Conservation (phyloP, 1,140 invertebrate species). For the Chymomyza costata region DNA sequence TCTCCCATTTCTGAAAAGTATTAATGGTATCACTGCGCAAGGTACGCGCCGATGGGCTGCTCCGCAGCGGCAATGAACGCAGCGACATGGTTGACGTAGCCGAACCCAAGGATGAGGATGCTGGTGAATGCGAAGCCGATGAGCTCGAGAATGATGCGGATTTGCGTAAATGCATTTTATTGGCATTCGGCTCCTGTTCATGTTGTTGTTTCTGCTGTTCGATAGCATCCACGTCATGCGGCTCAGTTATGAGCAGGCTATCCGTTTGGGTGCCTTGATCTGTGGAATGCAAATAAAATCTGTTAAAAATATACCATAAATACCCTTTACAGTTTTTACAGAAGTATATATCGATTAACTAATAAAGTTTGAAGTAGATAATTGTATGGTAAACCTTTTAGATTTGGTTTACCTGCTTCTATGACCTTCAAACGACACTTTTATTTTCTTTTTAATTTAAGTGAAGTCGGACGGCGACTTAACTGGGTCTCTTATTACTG, state of each 20-base stretch:
- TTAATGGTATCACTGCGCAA: conserved; percentile 63
- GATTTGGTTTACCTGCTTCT: too few species aligned
- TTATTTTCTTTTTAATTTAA: too few species aligned
- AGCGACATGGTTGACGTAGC: conserved; percentile 65
- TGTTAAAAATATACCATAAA: too few species aligned
- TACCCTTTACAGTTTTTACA: too few species aligned
- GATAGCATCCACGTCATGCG: conserved; percentile 14
- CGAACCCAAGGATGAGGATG: conserved; percentile 56
- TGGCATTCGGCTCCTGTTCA: conserved; percentile 7
- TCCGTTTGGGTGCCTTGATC: conserved; percentile 72
- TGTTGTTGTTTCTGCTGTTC: conserved; percentile 5
- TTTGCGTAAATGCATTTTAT: conserved; percentile 58
- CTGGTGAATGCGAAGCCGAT: conserved; percentile 43
- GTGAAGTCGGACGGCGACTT: too few species aligned
- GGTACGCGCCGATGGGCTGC: conserved; percentile 31
- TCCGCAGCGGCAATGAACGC: conserved; percentile 50
- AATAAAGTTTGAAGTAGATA: too few species aligned
- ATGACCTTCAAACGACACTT: too few species aligned
- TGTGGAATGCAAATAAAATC: conserved; percentile 19
- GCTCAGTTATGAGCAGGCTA: conserved; percentile 59
- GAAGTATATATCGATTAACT: too few species aligned
- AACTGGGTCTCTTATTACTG: too few species aligned
- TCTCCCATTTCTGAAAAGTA: conserved; percentile 73
- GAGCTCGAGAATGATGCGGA: conserved; percentile 65
- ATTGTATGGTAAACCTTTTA: too few species aligned